Evolutionary conservation across 2,888 invertebrate genomes (phyloP).

Genomic region (Sympetrum striolatum): DNA sequence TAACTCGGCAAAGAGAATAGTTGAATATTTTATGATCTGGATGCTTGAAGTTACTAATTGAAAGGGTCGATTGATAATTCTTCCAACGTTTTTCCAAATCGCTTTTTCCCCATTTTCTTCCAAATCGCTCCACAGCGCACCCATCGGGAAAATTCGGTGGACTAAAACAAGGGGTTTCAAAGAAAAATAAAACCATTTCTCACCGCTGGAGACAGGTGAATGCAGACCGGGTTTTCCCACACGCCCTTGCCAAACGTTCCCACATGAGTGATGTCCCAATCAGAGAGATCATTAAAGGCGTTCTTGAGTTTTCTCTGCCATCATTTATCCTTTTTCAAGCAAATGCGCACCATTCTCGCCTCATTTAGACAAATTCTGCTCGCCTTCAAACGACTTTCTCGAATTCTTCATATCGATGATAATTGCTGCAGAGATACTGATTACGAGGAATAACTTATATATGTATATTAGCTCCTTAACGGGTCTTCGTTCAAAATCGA

Average conservation of each 20-base stretch:
- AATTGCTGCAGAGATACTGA: not conserved
- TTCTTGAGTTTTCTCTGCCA: not conserved
- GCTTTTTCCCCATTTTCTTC: not conserved
- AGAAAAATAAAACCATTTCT: slow-evolving; percentile 30
- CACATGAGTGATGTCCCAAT: not conserved
- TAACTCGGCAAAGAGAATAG: too few species aligned
- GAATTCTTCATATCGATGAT: not conserved
- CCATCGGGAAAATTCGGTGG: not conserved
- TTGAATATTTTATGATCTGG: too few species aligned
- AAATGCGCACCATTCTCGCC: not conserved
- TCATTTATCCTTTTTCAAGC: not conserved
- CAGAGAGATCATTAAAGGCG: not conserved
- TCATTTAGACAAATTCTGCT: not conserved
- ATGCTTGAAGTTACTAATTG: too few species aligned
- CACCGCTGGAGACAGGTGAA: slow-evolving; percentile 15
- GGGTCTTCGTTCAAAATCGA: too few species aligned
- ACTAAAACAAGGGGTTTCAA: not conserved
- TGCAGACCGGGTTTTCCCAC: not conserved
- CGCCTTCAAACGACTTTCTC: not conserved
- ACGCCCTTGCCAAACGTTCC: not conserved
- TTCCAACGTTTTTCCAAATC: not conserved
- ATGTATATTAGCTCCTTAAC: too few species aligned
- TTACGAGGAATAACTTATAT: not conserved
- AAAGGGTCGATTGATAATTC: too few species aligned
- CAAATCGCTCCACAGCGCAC: not conserved